phyloP scores from a whole-genome alignment of 2,113 vertebrate genomes.

The Alexandromys fortis region DNA sequence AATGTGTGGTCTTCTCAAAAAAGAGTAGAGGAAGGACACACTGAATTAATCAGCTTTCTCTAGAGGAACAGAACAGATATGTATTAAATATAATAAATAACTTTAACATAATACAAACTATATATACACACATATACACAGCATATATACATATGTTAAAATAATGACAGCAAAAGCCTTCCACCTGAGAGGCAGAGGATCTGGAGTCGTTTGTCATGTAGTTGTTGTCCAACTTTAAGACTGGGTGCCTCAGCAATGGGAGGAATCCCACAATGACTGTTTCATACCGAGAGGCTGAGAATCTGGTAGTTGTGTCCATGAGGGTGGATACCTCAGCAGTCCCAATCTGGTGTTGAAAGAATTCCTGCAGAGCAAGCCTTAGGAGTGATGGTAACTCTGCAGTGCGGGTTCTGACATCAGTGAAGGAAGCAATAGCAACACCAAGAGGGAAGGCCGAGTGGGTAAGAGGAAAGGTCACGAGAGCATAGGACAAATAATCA shows the following conservation, averaged over 20 bases:
- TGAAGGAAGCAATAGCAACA: not conserved
- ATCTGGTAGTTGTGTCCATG: not conserved
- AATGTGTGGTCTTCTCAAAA: not conserved
- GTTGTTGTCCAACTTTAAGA: not conserved
- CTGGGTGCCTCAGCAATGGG: not conserved
- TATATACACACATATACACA: not conserved
- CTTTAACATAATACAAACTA: too few relatives aligned
- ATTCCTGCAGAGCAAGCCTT: not conserved
- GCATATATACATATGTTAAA: not conserved
- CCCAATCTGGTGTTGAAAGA: not conserved
- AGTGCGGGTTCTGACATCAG: not conserved
- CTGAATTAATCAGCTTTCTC: not conserved
- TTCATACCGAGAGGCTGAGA: not conserved
- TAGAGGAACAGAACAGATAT: not conserved
- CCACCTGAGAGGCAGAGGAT: not conserved
- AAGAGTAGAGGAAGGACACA: not conserved
- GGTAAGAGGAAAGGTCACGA: not conserved
- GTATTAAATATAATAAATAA: too few relatives aligned
- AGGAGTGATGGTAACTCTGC: not conserved
- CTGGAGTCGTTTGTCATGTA: not conserved
- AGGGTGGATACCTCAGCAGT: not conserved
- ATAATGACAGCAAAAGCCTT: not conserved
- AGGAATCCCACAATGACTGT: not conserved
- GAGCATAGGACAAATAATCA: not conserved
- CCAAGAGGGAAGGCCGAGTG: not conserved